These are phyloP conservation scores for Leptothorax acervorum DNA, from an alignment of 2,888 invertebrate species.

Conservation along the genomic window DNA sequence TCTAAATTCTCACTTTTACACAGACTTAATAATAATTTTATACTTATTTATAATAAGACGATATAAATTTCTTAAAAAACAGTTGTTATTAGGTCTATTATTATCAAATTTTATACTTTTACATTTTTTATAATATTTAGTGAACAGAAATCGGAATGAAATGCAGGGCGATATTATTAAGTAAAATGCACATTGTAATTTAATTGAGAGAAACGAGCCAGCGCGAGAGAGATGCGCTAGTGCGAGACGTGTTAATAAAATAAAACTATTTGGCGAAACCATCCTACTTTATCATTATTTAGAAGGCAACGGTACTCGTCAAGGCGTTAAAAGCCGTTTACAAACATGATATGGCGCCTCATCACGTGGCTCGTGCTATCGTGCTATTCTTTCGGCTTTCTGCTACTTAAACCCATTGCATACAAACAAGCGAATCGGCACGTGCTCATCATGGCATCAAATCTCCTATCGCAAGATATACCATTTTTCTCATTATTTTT, in stretches of 20 bases:
- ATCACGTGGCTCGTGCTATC: slow-evolving; percentile 16
- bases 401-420: neutral
- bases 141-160: neutral
- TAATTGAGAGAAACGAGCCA: neutral
- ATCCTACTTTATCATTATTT: slow-evolving; percentile 8
- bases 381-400: slow-evolving; percentile 30
- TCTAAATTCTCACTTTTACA: neutral
- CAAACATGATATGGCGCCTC: slow-evolving; percentile 20
- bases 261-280: neutral
- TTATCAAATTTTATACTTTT: neutral
- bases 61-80: neutral
- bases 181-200: neutral
- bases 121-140: neutral
- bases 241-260: slow-evolving; percentile 27
- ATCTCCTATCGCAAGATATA: slow-evolving; percentile 29
- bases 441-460: neutral
- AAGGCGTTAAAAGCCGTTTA: slow-evolving; percentile 3
- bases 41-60: neutral
- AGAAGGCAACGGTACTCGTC: neutral
- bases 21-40: neutral
- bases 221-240: neutral
- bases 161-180: neutral
- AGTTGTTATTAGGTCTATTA: neutral
- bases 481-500: neutral
- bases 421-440: slow-evolving; percentile 1